These are phyloP conservation scores for Clanis bilineata DNA, from an alignment of 2,888 invertebrate species.

Conservation along the genomic window DNA sequence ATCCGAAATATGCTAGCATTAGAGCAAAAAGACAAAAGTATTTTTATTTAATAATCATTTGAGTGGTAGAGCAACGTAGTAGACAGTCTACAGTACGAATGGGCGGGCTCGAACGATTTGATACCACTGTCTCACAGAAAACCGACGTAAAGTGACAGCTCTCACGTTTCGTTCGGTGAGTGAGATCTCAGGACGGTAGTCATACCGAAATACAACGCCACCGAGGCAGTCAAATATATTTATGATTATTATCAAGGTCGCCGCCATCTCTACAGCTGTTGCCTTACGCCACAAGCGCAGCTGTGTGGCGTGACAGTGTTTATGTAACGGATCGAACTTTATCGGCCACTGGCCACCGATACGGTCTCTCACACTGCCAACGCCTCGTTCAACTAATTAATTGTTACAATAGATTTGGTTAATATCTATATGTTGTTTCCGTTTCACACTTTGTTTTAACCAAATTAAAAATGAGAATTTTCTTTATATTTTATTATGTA, in stretches of 20 bases:
- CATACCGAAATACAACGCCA: no score
- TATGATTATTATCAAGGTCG: background rate
- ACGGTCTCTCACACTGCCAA: slow-evolving; percentile 25
- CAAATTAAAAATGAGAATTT: background rate
- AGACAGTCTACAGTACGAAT: no score
- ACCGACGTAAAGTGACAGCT: no score
- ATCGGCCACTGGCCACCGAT: slow-evolving; percentile 22
- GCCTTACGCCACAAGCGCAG: slow-evolving; percentile 26
- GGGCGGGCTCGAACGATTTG: no score
- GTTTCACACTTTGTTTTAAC: background rate
- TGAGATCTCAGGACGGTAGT: no score
- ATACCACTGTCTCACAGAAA: no score
- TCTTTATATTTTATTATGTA: no score
- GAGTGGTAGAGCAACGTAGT: no score
- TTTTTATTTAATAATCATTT: no score
- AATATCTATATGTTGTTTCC: background rate
- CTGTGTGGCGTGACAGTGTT: slow-evolving; percentile 27
- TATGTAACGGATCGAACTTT: slow-evolving; percentile 36
- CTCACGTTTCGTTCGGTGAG: no score
- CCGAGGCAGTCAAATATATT: background rate
- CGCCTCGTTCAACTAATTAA: slow-evolving; percentile 1
- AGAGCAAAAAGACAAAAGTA: no score
- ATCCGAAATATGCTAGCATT: no score
- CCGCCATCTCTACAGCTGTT: background rate
- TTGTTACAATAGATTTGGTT: slow-evolving; percentile 5